phyloP scores from a whole-genome alignment of 2,888 invertebrate genomes.

The Alcis repandata region DNA sequence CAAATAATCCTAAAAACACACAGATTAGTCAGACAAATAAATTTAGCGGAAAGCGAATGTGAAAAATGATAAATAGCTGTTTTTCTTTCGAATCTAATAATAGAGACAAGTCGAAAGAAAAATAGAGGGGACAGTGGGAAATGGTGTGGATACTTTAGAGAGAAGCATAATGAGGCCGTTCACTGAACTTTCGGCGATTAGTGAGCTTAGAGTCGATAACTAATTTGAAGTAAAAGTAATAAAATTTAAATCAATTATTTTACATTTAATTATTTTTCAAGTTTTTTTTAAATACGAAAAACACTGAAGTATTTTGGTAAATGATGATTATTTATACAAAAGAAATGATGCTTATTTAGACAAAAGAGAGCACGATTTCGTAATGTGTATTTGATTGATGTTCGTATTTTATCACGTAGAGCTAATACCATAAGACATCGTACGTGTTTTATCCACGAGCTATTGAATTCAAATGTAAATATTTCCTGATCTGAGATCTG shows the following conservation, averaged over 20 bases:
- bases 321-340: too few relatives aligned
- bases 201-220: too few relatives aligned
- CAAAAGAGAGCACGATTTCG: not conserved
- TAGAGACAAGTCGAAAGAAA: conserved; percentile 63
- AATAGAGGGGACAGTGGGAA: conserved; percentile 67
- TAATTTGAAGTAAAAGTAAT: not conserved
- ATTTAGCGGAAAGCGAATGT: conserved; percentile 31
- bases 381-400: not conserved
- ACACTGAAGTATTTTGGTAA: too few relatives aligned
- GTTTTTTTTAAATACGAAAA: too few relatives aligned
- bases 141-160: conserved; percentile 59
- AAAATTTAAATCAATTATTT: not conserved
- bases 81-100: conserved; percentile 68
- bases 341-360: too few relatives aligned
- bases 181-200: conserved; percentile 53
- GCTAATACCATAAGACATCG: not conserved
- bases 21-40: conserved; percentile 21
- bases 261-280: not conserved
- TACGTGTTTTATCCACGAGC: not conserved
- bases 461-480: not conserved
- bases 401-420: conserved; percentile 10
- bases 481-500: not conserved
- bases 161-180: conserved; percentile 73
- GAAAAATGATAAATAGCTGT: conserved; percentile 65
- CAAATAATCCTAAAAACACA: conserved; percentile 4